Conservation (phyloP, 2,888 invertebrate species). For the Andrena fulva region DNA sequence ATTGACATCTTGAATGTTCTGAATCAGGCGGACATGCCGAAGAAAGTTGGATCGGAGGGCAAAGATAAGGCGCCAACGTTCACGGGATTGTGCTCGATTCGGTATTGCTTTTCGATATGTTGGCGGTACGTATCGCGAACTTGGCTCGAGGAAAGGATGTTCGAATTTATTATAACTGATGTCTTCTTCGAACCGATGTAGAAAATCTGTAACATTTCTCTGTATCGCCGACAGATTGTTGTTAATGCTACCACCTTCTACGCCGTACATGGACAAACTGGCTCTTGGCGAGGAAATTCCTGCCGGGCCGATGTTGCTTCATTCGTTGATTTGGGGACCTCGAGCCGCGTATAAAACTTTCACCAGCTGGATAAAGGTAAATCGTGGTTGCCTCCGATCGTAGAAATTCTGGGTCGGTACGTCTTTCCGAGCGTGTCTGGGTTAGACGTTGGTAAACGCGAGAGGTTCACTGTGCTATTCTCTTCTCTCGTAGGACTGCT, state of each 20-base stretch:
- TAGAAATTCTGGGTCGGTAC: too few relatives aligned
- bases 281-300: slow-evolving; percentile 89
- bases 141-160: not conserved
- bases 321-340: slow-evolving; percentile 96
- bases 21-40: slow-evolving; percentile 87
- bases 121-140: slow-evolving; percentile 88
- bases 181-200: not conserved
- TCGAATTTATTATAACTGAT: not conserved
- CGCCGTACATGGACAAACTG: slow-evolving; percentile 93
- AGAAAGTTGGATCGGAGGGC: slow-evolving; percentile 74
- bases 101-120: slow-evolving; percentile 95
- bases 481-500: slow-evolving; percentile 88
- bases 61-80: slow-evolving; percentile 84
- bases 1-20: slow-evolving; percentile 93
- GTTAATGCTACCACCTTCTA: slow-evolving; percentile 95
- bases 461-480: not conserved
- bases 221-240: slow-evolving; percentile 87
- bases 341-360: slow-evolving; percentile 93
- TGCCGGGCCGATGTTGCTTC: slow-evolving; percentile 90
- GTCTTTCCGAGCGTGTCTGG: not conserved
- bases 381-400: not conserved
- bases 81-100: slow-evolving; percentile 92
- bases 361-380: slow-evolving; percentile 93
- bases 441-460: not conserved
- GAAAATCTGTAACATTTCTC: not conserved